Base-by-base conservation (phyloP, 1,140 invertebrate species). In the Yoshiicerus persimilis region DNA sequence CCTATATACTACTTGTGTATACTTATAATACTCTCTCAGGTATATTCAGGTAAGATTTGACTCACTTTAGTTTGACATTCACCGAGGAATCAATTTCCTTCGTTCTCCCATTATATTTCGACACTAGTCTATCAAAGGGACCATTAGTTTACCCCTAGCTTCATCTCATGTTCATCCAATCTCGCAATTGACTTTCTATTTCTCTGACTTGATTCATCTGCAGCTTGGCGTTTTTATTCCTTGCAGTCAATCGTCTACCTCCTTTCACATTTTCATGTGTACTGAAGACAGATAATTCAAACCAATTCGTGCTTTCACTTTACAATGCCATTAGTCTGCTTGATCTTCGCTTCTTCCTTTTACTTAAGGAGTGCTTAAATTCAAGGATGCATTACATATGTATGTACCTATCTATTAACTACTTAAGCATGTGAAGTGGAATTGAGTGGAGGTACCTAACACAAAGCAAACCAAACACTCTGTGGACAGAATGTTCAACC, bases 61-160 rank as follows among this genome's bases (percentile, higher is more conserved):
- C 64, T 70, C 64, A 10, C 6, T 27, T 70, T 70, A 25, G 27
- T 30, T 87, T 87, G 62, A n/a, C 86, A 87, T 87, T 27, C 86
- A 87, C n/a, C 62, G 66, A 75, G 86, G 70, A 87, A 83, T 87
- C 86, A 87, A 87, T 87, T 87, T 87, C 75, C 47, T 47, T 5
- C 47, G 56, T 30, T 86, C 47, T 11, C 56, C 27, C 84, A 64
- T 62, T 80, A 36, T 25, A 47, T 38, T 47, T 62, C 32, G 39
- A 83, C 30, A 83, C 30, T 9, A 47, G 9, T 56, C 38, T 83
- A 41, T 87, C 75, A 34, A 34, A 30, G 34, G 85, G 10, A 62
- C 25, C 75, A 56, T 47, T 39, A 84, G 16, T 64, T 83, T 34
- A 13, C 27, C 36, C 34, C n/a, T 30, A 70, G 23, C 36, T 75